Evolutionary conservation across 2,888 invertebrate species (phyloP).

Genomic region (Tiliacea citrago): DNA sequence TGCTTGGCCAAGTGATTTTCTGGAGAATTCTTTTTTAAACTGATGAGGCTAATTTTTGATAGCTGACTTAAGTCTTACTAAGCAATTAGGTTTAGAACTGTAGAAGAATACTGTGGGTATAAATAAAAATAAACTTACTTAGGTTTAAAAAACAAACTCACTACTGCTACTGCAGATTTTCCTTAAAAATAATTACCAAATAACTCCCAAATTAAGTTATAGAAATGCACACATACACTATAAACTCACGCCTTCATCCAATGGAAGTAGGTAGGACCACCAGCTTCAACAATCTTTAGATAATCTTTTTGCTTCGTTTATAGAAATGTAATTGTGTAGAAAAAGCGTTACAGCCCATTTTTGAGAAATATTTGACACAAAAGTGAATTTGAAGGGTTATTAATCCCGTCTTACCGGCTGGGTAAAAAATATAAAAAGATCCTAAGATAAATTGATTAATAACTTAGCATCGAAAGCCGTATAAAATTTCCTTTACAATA

Average conservation of each 20-base stretch:
- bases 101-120: neutral
- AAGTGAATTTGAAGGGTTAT: neutral
- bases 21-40: constrained; percentile 13
- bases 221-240: neutral
- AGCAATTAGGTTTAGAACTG: neutral
- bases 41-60: constrained; percentile 27
- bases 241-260: no score
- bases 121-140: neutral
- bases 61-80: neutral
- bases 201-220: neutral
- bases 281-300: no score
- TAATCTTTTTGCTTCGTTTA: no score
- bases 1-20: constrained; percentile 36
- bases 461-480: neutral
- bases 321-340: neutral
- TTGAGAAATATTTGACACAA: neutral
- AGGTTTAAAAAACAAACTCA: neutral
- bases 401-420: no score
- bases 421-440: no score
- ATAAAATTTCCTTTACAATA: constrained; percentile 18
- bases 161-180: neutral
- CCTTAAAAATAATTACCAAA: neutral
- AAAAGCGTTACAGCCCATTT: neutral
- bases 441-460: neutral
- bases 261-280: no score